A percentile compares a stretch with the other conserved stretches of the same genome.
Conservation (phyloP, 2,113 vertebrate species). For the Neomonachus schauinslandi region DNA sequence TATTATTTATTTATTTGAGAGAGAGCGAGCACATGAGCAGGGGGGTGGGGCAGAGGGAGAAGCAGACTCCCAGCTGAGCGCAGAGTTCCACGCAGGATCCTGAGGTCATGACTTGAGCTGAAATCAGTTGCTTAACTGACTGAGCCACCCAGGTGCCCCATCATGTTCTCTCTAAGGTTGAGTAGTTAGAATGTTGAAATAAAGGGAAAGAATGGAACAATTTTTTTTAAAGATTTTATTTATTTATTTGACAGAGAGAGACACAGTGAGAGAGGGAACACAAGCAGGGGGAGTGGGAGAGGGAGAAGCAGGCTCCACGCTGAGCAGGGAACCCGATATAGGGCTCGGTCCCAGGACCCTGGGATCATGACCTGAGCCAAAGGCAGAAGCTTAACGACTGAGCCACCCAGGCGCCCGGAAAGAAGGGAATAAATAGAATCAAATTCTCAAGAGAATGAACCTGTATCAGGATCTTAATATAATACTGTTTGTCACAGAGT, state of each 20-base stretch:
- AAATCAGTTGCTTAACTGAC: not conserved
- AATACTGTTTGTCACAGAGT: not conserved
- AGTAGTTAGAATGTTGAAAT: constrained; percentile 32
- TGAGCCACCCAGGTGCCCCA: not conserved
- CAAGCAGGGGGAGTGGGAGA: too few species aligned
- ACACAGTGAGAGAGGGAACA: too few species aligned
- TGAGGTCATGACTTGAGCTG: not conserved
- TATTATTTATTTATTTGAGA: not conserved
- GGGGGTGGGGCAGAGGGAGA: not conserved
- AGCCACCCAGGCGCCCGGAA: not conserved
- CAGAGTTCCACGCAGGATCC: not conserved
- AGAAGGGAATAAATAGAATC: not conserved
- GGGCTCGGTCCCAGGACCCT: too few species aligned
- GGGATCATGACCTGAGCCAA: too few species aligned
- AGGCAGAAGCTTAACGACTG: too few species aligned
- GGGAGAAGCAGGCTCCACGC: too few species aligned
- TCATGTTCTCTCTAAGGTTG: not conserved
- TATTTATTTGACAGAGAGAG: too few species aligned
- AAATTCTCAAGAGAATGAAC: not conserved
- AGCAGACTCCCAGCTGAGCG: not conserved
- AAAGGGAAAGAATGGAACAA: not conserved
- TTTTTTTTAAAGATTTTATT: too few species aligned
- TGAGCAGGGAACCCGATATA: too few species aligned
- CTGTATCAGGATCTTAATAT: not conserved
- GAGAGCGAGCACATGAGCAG: too few species aligned